Percentiles rank a stretch among this genome's conserved stretches.
phyloP scores from a whole-genome alignment of 2,888 invertebrate genomes.

The Sarcophaga variegata region DNA sequence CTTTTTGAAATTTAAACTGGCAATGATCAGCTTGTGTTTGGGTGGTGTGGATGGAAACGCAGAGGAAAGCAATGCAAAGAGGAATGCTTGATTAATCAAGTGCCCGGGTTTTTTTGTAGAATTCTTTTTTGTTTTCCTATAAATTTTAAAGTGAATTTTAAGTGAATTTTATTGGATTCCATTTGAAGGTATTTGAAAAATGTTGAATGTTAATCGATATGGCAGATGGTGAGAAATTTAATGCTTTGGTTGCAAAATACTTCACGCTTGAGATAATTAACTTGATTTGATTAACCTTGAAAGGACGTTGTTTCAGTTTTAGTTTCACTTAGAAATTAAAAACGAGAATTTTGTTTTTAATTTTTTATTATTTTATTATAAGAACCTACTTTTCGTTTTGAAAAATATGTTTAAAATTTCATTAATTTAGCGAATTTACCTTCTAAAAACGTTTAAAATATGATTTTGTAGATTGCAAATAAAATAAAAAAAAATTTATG shows the following conservation, averaged over 20 bases:
- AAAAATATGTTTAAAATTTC: too few species aligned
- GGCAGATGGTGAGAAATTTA: conserved; percentile 43
- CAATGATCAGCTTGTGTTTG: neutral
- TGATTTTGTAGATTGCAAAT: too few species aligned
- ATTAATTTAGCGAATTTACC: too few species aligned
- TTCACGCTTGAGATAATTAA: too few species aligned
- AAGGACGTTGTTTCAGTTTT: too few species aligned
- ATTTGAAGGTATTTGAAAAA: conserved; percentile 30
- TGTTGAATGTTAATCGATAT: conserved; percentile 53
- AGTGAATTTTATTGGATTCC: conserved; percentile 1
- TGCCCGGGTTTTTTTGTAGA: conserved; percentile 28
- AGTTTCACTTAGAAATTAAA: too few species aligned
- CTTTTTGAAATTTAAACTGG: neutral
- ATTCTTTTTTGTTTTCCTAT: neutral
- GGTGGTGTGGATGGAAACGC: neutral
- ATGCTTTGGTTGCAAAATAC: conserved; percentile 21
- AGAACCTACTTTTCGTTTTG: too few species aligned
- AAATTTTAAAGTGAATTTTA: neutral
- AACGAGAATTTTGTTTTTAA: too few species aligned
- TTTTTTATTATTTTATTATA: too few species aligned
- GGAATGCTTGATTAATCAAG: conserved; percentile 52
- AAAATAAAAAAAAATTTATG: too few species aligned
- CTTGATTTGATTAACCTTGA: too few species aligned
- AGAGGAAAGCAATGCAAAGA: conserved; percentile 10
- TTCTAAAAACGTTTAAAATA: too few species aligned